phyloP scores from a whole-genome alignment of 2,888 invertebrate species.

The Stenodera caucasica region DNA sequence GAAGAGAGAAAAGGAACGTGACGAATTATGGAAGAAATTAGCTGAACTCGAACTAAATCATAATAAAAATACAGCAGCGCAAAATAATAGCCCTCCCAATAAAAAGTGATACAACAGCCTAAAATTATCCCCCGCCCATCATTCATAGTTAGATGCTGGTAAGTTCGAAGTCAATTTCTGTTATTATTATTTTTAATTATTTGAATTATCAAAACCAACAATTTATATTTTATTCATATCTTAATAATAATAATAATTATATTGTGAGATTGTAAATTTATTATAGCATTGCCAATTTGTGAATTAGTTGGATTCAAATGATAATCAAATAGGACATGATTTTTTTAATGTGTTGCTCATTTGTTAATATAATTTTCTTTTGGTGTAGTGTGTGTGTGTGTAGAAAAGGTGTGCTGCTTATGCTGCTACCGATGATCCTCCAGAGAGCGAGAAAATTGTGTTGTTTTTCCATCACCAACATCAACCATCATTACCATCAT shows the following conservation, averaged over 20 bases:
- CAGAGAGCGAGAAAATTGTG: conserved; percentile 18
- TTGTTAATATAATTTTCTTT: conserved; percentile 9
- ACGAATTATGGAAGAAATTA: conserved; percentile 96
- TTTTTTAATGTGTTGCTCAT: not conserved
- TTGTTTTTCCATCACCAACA: not conserved
- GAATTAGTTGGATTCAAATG: too few species aligned
- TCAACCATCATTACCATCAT: not conserved
- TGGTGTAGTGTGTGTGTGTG: conserved; percentile 27
- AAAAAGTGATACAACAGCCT: conserved; percentile 54
- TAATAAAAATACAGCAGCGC: conserved; percentile 56
- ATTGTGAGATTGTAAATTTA: not conserved
- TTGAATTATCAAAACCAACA: too few species aligned
- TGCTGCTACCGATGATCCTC: not conserved
- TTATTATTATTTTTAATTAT: too few species aligned
- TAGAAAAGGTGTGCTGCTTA: not conserved
- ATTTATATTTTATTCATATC: too few species aligned
- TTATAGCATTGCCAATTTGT: not conserved
- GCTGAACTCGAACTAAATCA: conserved; percentile 83
- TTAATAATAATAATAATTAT: conserved; percentile 1
- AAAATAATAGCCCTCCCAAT: conserved; percentile 49
- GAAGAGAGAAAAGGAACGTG: conserved; percentile 93
- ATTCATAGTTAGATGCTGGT: conserved; percentile 42
- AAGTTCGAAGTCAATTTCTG: conserved; percentile 28
- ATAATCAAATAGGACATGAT: too few species aligned
- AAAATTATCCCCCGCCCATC: conserved; percentile 42